Conservation (phyloP, 2,888 invertebrate species). For the Biston stratarius region DNA sequence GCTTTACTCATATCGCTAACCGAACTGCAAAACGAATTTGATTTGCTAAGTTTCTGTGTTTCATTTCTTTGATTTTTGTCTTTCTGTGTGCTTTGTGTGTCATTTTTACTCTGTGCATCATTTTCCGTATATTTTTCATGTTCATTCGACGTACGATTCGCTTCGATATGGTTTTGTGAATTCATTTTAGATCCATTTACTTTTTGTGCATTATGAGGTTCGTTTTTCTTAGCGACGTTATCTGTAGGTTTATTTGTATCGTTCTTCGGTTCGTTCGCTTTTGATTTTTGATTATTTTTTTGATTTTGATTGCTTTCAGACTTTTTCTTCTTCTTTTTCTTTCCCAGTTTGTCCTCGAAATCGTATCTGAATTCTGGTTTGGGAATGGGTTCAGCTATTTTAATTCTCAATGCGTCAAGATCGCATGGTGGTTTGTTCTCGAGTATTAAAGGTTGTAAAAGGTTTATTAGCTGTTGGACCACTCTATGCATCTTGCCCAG, state of each 20-base stretch:
- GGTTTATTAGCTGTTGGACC: slow-evolving; percentile 57
- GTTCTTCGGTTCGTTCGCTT: slow-evolving; percentile 4
- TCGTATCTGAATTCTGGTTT: slow-evolving; percentile 35
- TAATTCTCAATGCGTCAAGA: not conserved
- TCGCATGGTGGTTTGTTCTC: slow-evolving; percentile 19
- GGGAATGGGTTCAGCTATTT: not conserved
- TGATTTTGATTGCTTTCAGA: slow-evolving; percentile 28
- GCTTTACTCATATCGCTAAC: slow-evolving; percentile 68
- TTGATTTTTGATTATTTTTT: slow-evolving; percentile 6
- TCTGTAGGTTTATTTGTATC: not conserved
- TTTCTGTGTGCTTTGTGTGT: slow-evolving; percentile 20
- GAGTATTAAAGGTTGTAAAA: slow-evolving; percentile 53
- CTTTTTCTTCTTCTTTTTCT: slow-evolving; percentile 30
- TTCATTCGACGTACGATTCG: not conserved
- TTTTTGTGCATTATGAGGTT: slow-evolving; percentile 12
- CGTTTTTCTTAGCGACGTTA: not conserved
- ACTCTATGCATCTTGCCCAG: slow-evolving; percentile 63
- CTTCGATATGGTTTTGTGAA: not conserved
- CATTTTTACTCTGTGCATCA: slow-evolving; percentile 22
- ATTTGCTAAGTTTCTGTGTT: slow-evolving; percentile 60
- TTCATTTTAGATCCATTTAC: not conserved
- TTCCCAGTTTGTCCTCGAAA: slow-evolving; percentile 40
- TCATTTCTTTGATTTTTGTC: slow-evolving; percentile 38
- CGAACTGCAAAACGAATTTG: slow-evolving; percentile 74
- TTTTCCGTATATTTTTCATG: slow-evolving; percentile 24